Percentiles rank a stretch among this genome's conserved stretches.
phyloP scores from a whole-genome alignment of 2,113 vertebrate genomes.

The Nasalis larvatus region DNA sequence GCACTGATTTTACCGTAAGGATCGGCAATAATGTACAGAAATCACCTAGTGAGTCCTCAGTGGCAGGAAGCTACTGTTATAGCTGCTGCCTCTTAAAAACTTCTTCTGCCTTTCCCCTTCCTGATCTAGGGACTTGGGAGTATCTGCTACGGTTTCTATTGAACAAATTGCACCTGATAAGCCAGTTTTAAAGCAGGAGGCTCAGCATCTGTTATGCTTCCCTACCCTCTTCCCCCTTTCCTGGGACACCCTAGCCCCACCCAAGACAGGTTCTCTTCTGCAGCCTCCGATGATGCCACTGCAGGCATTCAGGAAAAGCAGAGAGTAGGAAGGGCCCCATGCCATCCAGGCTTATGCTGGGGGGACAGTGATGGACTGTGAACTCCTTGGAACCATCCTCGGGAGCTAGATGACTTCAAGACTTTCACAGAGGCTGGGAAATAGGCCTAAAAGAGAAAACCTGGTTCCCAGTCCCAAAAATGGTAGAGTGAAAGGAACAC shows the following conservation, averaged over 20 bases:
- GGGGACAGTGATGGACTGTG: neutral
- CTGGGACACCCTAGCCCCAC: neutral
- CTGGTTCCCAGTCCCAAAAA: neutral
- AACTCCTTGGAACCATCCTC: neutral
- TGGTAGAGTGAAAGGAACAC: neutral
- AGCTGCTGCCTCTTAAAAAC: neutral
- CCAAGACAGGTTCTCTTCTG: neutral
- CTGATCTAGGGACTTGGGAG: neutral
- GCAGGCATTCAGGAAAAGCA: neutral
- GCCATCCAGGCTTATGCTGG: neutral
- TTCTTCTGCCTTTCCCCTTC: neutral
- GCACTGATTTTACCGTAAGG: slow-evolving; percentile 20
- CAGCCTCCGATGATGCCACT: neutral
- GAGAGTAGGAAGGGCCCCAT: neutral
- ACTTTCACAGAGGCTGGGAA: neutral
- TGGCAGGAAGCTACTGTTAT: neutral
- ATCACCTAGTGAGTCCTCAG: neutral
- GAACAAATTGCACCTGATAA: slow-evolving; percentile 6
- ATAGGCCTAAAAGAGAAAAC: neutral
- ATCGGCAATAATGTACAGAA: neutral
- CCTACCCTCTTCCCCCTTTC: neutral
- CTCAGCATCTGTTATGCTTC: neutral
- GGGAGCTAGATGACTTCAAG: neutral
- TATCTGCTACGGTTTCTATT: slow-evolving; percentile 14
- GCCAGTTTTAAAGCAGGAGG: slow-evolving; percentile 40